A percentile compares a stretch with the other conserved stretches of the same genome.
Evolutionary conservation across 2,888 invertebrate genomes (phyloP).

Genomic region (Drosophila pegasa): DNA sequence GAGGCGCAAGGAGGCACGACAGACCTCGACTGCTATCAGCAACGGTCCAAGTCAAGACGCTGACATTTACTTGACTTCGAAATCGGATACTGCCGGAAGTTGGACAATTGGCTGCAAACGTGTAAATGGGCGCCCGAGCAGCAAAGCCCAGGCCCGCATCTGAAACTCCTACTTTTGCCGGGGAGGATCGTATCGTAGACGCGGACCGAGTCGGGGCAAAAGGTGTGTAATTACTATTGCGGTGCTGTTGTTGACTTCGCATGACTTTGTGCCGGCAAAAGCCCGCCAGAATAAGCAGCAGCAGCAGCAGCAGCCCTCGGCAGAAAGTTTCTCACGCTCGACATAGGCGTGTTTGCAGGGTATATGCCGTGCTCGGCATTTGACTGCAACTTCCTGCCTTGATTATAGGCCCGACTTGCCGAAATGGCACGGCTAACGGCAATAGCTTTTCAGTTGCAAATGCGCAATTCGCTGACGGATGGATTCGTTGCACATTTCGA

Average conservation of each 20-base stretch:
- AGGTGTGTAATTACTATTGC: constrained; percentile 72
- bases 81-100: constrained; percentile 74
- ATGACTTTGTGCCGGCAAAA: constrained; percentile 52
- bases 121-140: constrained; percentile 55
- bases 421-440: constrained; percentile 26
- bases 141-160: constrained; percentile 26
- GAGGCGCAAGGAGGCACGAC: background rate
- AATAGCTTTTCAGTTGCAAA: constrained; percentile 64
- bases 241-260: constrained; percentile 67
- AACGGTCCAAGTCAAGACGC: constrained; percentile 58
- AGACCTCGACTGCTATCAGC: background rate
- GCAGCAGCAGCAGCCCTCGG: constrained; percentile 19
- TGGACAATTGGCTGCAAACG: constrained; percentile 72
- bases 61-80: constrained; percentile 76
- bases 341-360: constrained; percentile 7
- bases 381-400: constrained; percentile 64
- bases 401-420: constrained; percentile 57
- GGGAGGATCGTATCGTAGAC: constrained; percentile 12
- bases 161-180: constrained; percentile 55
- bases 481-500: constrained; percentile 71
- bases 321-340: constrained; percentile 69
- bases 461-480: constrained; percentile 60
- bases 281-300: constrained; percentile 66
- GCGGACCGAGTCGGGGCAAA: background rate
- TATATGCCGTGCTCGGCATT: constrained; percentile 43